Evolutionary conservation across 2,797 vertebrate species (phyloP).

Genomic region (Paedocypris micromegethes): DNA sequence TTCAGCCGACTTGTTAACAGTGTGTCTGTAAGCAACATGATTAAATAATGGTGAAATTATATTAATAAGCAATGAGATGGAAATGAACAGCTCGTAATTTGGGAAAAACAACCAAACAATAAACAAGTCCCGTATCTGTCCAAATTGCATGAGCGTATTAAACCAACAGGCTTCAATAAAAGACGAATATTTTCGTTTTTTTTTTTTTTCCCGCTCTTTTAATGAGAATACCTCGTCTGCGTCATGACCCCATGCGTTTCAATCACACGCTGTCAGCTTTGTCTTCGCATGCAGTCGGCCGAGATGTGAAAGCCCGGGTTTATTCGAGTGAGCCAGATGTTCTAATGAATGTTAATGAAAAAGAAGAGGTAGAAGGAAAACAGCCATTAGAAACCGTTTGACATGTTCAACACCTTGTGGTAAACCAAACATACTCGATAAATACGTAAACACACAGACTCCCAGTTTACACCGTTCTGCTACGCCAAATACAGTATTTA

Average conservation of each 20-base stretch:
- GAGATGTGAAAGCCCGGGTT: conserved; percentile 55
- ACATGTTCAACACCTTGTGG: conserved; percentile 58
- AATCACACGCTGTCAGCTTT: conserved; percentile 30
- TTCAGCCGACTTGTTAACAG: conserved; percentile 67
- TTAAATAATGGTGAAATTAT: conserved; percentile 72
- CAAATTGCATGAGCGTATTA: conserved; percentile 62
- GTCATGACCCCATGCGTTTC: conserved; percentile 38
- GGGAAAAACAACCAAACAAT: conserved; percentile 59
- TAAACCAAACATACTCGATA: conserved; percentile 64
- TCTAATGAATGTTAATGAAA: conserved; percentile 79
- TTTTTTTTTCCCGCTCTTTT: background rate
- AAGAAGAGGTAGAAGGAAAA: conserved; percentile 71
- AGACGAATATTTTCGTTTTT: conserved; percentile 29
- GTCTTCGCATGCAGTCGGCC: conserved; percentile 28
- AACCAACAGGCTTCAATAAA: conserved; percentile 42
- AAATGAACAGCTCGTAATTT: conserved; percentile 65
- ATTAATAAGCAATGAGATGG: conserved; percentile 77
- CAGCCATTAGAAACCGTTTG: conserved; percentile 67
- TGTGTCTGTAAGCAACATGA: conserved; percentile 70
- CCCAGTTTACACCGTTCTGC: no score
- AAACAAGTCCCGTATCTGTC: conserved; percentile 60
- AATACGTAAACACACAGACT: conserved; percentile 65
- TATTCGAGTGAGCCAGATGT: conserved; percentile 73
- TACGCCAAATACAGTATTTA: no score
- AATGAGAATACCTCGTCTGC: conserved; percentile 17